These are phyloP conservation scores for Eilema sororculum DNA, from an alignment of 2,888 invertebrate genomes.

Conservation along the genomic window DNA sequence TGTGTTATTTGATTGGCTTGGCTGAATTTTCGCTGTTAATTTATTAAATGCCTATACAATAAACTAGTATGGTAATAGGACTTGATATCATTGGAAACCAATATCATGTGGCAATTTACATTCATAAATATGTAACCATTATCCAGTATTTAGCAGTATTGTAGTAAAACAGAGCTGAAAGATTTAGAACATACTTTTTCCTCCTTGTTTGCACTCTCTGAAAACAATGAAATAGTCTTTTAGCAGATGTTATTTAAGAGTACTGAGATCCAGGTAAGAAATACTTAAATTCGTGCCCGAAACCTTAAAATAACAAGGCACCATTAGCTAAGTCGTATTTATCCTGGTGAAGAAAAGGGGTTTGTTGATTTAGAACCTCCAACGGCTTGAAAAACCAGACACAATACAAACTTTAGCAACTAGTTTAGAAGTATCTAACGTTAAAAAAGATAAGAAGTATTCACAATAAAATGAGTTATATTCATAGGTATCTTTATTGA, in stretches of 20 bases:
- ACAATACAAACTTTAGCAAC: conserved; percentile 25
- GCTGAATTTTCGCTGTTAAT: conserved; percentile 42
- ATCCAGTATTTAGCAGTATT: neutral
- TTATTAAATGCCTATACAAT: conserved; percentile 39
- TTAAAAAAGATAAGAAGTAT: neutral
- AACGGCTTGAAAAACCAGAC: conserved; percentile 54
- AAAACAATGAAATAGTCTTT: neutral
- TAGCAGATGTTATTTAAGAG: neutral
- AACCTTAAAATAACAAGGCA: conserved; percentile 72
- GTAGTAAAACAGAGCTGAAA: neutral
- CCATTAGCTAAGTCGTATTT: conserved; percentile 72
- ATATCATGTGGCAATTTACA: neutral
- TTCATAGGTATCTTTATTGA: too few species aligned
- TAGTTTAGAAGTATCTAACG: neutral
- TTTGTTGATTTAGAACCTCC: conserved; percentile 71
- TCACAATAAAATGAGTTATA: too few species aligned
- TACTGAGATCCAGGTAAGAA: conserved; percentile 29
- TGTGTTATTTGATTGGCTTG: conserved; percentile 66
- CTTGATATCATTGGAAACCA: neutral
- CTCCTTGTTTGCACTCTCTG: neutral
- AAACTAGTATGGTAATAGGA: conserved; percentile 18
- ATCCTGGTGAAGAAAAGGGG: conserved; percentile 65
- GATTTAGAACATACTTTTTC: neutral
- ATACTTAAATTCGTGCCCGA: conserved; percentile 48
- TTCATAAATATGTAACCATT: neutral